A percentile compares a stretch with the other conserved stretches of the same genome.
These are phyloP conservation scores for Unio delphinus DNA, from an alignment of 2,888 invertebrate species.

Conservation along the genomic window DNA sequence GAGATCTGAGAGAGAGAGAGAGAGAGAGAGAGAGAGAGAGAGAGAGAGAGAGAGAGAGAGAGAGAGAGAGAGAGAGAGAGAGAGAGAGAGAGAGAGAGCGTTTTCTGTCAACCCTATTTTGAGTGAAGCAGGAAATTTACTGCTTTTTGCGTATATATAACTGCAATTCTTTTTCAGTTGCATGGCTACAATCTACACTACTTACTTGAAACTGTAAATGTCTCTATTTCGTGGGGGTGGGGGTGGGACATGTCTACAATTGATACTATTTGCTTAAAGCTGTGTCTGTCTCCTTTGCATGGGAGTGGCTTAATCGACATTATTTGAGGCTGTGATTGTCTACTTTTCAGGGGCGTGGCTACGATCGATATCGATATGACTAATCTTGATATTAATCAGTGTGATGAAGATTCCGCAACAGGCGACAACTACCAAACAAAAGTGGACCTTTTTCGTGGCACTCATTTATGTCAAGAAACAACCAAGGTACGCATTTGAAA, in stretches of 20 bases:
- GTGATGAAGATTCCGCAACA: constrained; percentile 75
- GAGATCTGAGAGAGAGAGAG: too few relatives aligned
- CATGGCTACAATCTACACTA: too few relatives aligned
- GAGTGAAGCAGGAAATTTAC: too few relatives aligned
- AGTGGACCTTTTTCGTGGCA: constrained; percentile 86
- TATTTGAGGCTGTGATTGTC: not conserved
- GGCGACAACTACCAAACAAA: constrained; percentile 73
- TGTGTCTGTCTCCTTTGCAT: constrained; percentile 26
- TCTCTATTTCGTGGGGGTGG: constrained; percentile 33
- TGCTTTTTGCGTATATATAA: too few relatives aligned
- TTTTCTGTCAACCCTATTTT: too few relatives aligned
- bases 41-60: too few relatives aligned
- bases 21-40: too few relatives aligned
- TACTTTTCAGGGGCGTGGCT: constrained; percentile 55
- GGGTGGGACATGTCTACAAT: constrained; percentile 28
- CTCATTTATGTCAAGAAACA: constrained; percentile 86
- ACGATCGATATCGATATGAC: constrained; percentile 69
- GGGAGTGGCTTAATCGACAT: constrained; percentile 66
- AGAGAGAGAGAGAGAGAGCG: too few relatives aligned
- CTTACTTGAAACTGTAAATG: too few relatives aligned
- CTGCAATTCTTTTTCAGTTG: too few relatives aligned
- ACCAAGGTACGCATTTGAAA: constrained; percentile 39
- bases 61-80: too few relatives aligned
- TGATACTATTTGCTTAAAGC: constrained; percentile 45
- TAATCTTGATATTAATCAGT: constrained; percentile 80